Evolutionary conservation across 2,888 invertebrate species (phyloP), one percentile per base, ranked within the genome.

Genomic region (Smittia aterrima): DNA sequence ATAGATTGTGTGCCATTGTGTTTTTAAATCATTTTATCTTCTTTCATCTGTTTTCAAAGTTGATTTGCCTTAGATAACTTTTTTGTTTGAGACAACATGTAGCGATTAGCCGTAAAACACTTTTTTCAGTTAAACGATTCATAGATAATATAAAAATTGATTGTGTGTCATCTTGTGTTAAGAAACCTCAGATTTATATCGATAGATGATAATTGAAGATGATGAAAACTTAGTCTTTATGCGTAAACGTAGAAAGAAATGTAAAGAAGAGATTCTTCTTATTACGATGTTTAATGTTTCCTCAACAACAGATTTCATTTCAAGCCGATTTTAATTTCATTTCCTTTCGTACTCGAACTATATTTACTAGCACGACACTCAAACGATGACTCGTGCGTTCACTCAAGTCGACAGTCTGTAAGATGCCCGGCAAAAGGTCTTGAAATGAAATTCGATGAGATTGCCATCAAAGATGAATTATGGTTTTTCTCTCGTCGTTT

Each of bases 1-100:
- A 70, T 68, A 68, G 41, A 66, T 70, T 54, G 53, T 70, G 70
- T 70, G 70, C 70, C 70, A 70, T 70, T 67, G 70, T 54, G 70
- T 70, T 70, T 70, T 53, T 64, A 20, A 2, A 27, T 64, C 64
- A 24, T 70, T 70, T 27, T 32, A n/a, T 54, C 47, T 27, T 66
- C 13, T 66, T 2, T 58, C 11, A 11, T 24, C 24, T 18, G 9
- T 4, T 58, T 58, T 58, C 4, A 22, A 58, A 58, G 7, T 58
- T 41, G 32, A 40, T 67, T 67, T 27, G 11, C 27, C 38, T 22
- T 27, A 18, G n/a, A n/a, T n/a, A n/a, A n/a, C n/a, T n/a, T n/a
- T 67, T 38, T 20, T 20, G 13, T 58, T 58, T 58, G 58, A 18
- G 58, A 58, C 4, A 58, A 11, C 47, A 13, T n/a, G 47, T 58